phyloP scores from a whole-genome alignment of 92 coral and sea anemone genomes.

The Epizoanthus ramosus region DNA sequence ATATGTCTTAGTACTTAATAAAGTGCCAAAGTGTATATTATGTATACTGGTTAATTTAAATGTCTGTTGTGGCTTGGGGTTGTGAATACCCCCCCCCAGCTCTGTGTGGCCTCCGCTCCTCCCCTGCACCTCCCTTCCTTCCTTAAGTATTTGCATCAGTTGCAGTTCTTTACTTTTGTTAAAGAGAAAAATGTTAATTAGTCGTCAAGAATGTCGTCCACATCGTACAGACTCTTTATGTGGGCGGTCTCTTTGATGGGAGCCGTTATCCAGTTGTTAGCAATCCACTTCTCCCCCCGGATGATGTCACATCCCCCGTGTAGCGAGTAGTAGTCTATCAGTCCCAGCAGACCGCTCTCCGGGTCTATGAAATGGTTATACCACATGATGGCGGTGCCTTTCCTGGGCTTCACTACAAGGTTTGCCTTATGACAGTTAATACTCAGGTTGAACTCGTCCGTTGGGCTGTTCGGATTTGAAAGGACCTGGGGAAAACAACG shows the following conservation, averaged over 20 bases:
- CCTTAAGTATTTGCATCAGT: too few species aligned
- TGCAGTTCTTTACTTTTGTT: too few species aligned
- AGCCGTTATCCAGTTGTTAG: conserved; percentile 96
- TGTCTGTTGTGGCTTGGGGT: too few species aligned
- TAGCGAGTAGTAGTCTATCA: conserved; percentile 75
- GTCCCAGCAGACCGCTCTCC: conserved; percentile 84
- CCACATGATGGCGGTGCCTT: conserved; percentile 96
- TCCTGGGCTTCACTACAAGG: conserved; percentile 78
- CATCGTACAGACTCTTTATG: conserved; percentile 72
- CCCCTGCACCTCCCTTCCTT: too few species aligned
- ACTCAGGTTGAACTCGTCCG: conserved; percentile 81
- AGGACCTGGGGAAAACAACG: conserved; percentile 33
- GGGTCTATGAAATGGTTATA: conserved; percentile 86
- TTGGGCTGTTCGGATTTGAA: conserved; percentile 41
- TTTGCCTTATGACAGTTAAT: conserved; percentile 78
- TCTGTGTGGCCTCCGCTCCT: too few species aligned
- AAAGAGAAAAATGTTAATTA: background rate
- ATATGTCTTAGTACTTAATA: too few species aligned
- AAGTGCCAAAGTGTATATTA: too few species aligned
- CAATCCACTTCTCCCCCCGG: conserved; percentile 94
- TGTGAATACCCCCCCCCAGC: too few species aligned
- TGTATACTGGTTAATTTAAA: too few species aligned
- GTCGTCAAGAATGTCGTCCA: conserved; percentile 38
- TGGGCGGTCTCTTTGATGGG: conserved; percentile 70
- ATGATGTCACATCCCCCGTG: conserved; percentile 97